phyloP scores from a whole-genome alignment of 2,888 invertebrate genomes.

The Sminthurides aquaticus region DNA sequence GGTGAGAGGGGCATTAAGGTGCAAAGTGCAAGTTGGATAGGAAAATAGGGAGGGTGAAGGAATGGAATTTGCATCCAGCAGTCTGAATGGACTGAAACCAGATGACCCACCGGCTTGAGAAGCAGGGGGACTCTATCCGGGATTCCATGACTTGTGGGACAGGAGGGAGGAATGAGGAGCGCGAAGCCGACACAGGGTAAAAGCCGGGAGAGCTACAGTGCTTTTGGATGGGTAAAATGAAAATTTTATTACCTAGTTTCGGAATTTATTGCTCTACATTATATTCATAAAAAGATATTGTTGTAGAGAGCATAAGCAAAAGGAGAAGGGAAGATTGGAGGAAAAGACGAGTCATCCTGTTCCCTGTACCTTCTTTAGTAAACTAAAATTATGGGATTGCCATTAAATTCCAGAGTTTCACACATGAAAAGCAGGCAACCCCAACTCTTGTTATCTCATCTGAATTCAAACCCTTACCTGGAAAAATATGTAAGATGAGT shows the following conservation, averaged over 20 bases:
- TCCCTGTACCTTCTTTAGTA: background rate
- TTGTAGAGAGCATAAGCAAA: background rate
- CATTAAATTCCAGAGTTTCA: background rate
- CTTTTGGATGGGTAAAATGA: background rate
- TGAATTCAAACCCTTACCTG: background rate
- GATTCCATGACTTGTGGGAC: too few relatives aligned
- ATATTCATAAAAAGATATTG: slow-evolving; percentile 7
- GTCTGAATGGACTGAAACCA: too few relatives aligned
- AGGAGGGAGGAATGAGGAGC: too few relatives aligned
- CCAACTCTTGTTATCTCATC: background rate
- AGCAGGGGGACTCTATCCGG: too few relatives aligned
- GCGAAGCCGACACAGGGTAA: too few relatives aligned
- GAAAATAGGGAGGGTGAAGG: too few relatives aligned
- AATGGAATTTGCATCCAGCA: too few relatives aligned
- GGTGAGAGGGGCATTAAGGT: too few relatives aligned
- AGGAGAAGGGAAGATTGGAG: too few relatives aligned
- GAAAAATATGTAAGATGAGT: background rate
- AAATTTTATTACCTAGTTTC: slow-evolving; percentile 7
- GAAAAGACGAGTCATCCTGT: too few relatives aligned
- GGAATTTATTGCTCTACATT: slow-evolving; percentile 10
- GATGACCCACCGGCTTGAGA: too few relatives aligned
- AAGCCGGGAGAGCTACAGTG: background rate
- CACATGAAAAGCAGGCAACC: background rate
- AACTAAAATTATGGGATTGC: slow-evolving; percentile 3
- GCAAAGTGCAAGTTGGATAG: too few relatives aligned